Evolutionary conservation across 2,888 invertebrate genomes (phyloP).

Genomic region (Oxytorus armatus): DNA sequence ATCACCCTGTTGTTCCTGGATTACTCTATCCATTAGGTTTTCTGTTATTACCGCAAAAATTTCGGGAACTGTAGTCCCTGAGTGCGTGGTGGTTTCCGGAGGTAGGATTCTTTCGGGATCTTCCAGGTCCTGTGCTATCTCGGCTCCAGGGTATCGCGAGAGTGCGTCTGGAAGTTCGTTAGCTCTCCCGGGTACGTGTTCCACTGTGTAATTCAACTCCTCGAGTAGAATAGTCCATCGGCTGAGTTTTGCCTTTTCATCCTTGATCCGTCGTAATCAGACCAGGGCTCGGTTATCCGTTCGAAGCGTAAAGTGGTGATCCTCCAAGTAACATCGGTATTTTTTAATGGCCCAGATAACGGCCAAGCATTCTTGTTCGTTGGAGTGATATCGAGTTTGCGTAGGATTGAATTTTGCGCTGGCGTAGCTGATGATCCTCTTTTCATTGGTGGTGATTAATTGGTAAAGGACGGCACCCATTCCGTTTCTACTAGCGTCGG

Average conservation of each 20-base stretch:
- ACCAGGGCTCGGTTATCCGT: background rate
- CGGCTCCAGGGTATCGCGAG: too few species aligned
- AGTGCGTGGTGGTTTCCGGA: too few species aligned
- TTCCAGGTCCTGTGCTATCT: too few species aligned
- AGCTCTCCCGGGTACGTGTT: background rate
- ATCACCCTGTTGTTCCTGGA: too few species aligned
- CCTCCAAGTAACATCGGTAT: background rate
- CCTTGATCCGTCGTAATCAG: background rate
- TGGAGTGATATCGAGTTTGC: background rate
- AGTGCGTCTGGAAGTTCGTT: background rate
- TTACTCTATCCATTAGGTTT: too few species aligned
- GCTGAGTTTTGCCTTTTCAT: background rate
- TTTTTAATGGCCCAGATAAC: background rate
- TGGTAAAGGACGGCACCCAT: slow-evolving; percentile 4
- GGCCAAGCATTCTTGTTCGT: too few species aligned
- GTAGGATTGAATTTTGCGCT: background rate
- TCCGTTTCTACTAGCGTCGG: background rate
- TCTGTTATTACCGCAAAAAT: too few species aligned
- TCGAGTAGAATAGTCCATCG: background rate
- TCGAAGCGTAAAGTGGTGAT: background rate
- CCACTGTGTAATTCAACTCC: background rate
- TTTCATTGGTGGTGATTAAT: background rate
- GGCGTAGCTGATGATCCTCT: background rate
- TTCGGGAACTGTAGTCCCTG: too few species aligned
- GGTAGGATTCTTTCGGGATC: too few species aligned